These are phyloP conservation scores for Fragum sueziense DNA, from an alignment of 2,888 invertebrate species.

Conservation along the genomic window DNA sequence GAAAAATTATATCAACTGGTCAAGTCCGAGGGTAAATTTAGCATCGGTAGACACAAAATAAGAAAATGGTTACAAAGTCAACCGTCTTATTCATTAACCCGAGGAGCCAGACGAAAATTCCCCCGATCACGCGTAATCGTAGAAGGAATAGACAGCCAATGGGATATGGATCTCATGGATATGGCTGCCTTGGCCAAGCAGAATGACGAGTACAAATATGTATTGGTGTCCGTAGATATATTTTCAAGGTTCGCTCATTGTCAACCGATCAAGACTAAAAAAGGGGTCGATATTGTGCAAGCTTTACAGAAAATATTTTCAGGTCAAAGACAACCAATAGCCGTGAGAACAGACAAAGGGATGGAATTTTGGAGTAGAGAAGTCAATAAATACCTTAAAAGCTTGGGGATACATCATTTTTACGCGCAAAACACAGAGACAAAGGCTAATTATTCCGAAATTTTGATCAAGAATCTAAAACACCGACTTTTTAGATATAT, in stretches of 20 bases:
- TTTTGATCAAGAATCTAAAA: constrained; percentile 28
- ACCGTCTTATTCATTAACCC: constrained; percentile 43
- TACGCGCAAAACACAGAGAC: constrained; percentile 35
- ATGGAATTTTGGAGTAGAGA: constrained; percentile 30
- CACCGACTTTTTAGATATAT: constrained; percentile 15
- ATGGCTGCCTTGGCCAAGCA: constrained; percentile 21
- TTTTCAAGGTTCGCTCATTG: constrained; percentile 35
- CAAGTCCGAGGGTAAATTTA: constrained; percentile 25
- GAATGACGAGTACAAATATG: constrained; percentile 35
- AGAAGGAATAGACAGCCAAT: constrained; percentile 42
- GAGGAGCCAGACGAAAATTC: constrained; percentile 28
- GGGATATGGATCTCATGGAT: constrained; percentile 45
- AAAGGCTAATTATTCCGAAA: constrained; percentile 39
- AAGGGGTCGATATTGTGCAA: constrained; percentile 12
- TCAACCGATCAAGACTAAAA: constrained; percentile 44
- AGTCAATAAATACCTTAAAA: constrained; percentile 29
- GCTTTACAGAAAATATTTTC: constrained; percentile 36
- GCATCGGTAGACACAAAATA: constrained; percentile 34
- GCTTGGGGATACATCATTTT: constrained; percentile 29
- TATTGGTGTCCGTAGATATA: constrained; percentile 35
- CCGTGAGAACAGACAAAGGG: constrained; percentile 34
- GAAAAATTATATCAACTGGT: constrained; percentile 44
- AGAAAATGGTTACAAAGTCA: constrained; percentile 49
- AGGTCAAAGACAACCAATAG: constrained; percentile 35
- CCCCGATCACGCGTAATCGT: constrained; percentile 26